phyloP scores from a whole-genome alignment of 2,113 vertebrate species.

The Hipposideros armiger region DNA sequence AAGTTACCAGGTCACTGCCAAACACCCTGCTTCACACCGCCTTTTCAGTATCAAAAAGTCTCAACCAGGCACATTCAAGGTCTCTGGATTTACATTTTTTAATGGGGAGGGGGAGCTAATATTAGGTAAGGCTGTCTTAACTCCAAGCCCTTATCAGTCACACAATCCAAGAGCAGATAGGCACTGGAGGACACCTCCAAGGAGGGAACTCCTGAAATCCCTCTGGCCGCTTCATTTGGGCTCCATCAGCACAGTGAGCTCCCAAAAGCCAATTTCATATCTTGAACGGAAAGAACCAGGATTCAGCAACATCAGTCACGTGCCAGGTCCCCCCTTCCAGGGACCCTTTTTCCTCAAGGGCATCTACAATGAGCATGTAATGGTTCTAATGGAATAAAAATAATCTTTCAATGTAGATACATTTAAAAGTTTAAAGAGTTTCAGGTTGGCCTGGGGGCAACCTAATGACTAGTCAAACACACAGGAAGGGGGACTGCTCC shows the following conservation, averaged over 20 bases:
- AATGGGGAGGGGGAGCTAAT: slow-evolving; percentile 13
- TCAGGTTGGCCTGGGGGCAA: background rate
- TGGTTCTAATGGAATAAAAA: background rate
- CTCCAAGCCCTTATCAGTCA: background rate
- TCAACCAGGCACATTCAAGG: background rate
- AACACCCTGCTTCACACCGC: background rate
- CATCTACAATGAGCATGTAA: background rate
- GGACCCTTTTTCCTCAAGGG: slow-evolving; percentile 15
- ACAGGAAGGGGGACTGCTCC: background rate
- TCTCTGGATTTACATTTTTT: background rate
- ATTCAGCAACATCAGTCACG: background rate
- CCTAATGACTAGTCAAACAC: background rate
- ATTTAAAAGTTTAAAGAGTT: background rate
- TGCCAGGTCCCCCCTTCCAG: background rate
- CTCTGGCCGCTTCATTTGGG: background rate
- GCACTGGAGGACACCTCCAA: background rate
- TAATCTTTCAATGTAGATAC: background rate
- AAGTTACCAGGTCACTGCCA: slow-evolving; percentile 9
- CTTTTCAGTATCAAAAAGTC: background rate
- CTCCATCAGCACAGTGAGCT: rapidly evolving
- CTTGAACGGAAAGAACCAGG: background rate
- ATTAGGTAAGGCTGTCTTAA: background rate
- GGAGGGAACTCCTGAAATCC: background rate
- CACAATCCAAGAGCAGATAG: background rate
- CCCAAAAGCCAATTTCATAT: background rate